Evolutionary conservation across 1,140 invertebrate genomes (phyloP).

Genomic region (Nymphalis io): DNA sequence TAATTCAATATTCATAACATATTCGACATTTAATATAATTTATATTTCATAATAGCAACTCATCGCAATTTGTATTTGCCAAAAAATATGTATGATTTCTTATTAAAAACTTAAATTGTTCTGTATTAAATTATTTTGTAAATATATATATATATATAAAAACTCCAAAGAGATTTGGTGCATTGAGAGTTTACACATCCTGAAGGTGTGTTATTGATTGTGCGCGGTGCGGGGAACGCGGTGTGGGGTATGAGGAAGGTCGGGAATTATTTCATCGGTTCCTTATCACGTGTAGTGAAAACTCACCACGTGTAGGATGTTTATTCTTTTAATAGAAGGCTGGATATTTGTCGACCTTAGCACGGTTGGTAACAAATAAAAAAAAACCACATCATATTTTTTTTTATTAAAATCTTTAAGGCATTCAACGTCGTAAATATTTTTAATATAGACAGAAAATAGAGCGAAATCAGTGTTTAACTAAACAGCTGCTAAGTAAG

Average conservation of each 20-base stretch:
- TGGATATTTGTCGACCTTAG: neutral
- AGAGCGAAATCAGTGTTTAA: too few relatives aligned
- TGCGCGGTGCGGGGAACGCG: conserved; percentile 42
- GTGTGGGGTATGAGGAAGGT: conserved; percentile 52
- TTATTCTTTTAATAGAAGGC: conserved; percentile 34
- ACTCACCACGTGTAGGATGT: conserved; percentile 43
- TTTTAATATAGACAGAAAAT: too few relatives aligned
- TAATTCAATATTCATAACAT: too few relatives aligned
- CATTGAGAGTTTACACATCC: conserved; percentile 43
- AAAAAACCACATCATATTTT: neutral
- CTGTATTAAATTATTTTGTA: too few relatives aligned
- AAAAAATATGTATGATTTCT: too few relatives aligned
- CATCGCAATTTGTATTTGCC: too few relatives aligned
- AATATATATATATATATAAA: conserved; percentile 11
- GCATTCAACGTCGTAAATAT: too few relatives aligned
- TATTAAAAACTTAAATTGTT: too few relatives aligned
- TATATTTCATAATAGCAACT: too few relatives aligned
- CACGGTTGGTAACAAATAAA: neutral
- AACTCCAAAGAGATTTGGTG: conserved; percentile 38
- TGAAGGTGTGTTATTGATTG: conserved; percentile 64
- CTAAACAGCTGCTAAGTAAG: too few relatives aligned
- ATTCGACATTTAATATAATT: too few relatives aligned
- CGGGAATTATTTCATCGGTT: conserved; percentile 48
- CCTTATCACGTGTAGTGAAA: conserved; percentile 41
- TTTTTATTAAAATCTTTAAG: neutral